Conservation (phyloP, 2,113 vertebrate genomes). For the Albula glossodonta region DNA sequence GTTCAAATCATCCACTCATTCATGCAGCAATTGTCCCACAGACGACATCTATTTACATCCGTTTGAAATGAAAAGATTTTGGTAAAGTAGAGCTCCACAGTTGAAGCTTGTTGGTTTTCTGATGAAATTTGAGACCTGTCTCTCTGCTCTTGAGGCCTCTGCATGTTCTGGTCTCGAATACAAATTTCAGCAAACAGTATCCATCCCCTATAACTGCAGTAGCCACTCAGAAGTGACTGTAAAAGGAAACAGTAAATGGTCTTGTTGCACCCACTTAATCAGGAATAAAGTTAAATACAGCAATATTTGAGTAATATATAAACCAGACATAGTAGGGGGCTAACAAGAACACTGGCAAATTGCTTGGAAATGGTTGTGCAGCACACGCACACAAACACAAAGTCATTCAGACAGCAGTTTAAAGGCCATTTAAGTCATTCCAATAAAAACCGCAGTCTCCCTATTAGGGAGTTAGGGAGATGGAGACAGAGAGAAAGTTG, state of each 20-base stretch:
- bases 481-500: constrained; percentile 35
- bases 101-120: no score
- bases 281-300: background rate
- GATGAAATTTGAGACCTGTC: no score
- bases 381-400: constrained; percentile 40
- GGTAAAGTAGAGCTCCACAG: no score
- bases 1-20: background rate
- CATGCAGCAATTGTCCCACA: background rate
- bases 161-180: background rate
- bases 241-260: constrained; percentile 25
- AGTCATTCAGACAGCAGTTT: constrained; percentile 57
- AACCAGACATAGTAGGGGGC: constrained; percentile 20
- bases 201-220: constrained; percentile 37
- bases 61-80: no score
- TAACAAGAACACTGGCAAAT: constrained; percentile 46
- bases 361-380: constrained; percentile 56
- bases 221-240: constrained; percentile 36
- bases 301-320: constrained; percentile 41
- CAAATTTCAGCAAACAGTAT: constrained; percentile 58
- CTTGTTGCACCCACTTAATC: background rate
- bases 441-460: constrained; percentile 62
- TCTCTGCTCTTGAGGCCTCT: background rate
- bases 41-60: background rate
- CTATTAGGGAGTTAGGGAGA: constrained; percentile 48
- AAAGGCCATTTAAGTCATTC: constrained; percentile 61